These are phyloP conservation scores for Cetoscarus ocellatus DNA, from an alignment of 2,797 vertebrate genomes.

Conservation along the genomic window DNA sequence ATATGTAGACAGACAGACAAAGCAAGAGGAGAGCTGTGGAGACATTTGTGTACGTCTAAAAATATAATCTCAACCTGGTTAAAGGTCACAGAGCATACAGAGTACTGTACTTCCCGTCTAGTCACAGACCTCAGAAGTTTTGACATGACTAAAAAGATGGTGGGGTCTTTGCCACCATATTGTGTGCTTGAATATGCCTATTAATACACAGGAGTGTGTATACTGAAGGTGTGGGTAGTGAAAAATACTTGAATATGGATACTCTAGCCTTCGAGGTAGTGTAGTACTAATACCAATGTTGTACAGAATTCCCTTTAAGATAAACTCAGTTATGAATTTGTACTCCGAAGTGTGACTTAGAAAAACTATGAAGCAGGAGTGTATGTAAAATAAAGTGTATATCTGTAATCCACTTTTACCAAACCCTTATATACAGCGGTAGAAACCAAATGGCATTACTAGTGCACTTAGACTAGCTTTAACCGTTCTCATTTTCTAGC, in stretches of 20 bases:
- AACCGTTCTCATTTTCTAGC: conserved; percentile 67
- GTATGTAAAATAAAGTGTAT: conserved; percentile 75
- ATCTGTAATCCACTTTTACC: conserved; percentile 80
- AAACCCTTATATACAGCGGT: conserved; percentile 84
- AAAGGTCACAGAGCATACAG: conserved; percentile 29
- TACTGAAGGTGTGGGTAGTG: conserved; percentile 69
- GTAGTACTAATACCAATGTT: conserved; percentile 87
- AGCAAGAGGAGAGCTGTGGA: conserved; percentile 14
- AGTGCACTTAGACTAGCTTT: conserved; percentile 84
- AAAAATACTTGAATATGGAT: conserved; percentile 82
- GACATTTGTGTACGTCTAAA: conserved; percentile 10
- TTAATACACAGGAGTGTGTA: conserved; percentile 80
- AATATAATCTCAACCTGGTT: conserved; percentile 37
- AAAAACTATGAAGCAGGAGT: conserved; percentile 75
- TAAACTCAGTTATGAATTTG: conserved; percentile 80
- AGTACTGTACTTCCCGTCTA: conserved; percentile 70
- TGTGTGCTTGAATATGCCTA: conserved; percentile 74
- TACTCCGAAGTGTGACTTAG: conserved; percentile 86
- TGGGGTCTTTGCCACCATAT: conserved; percentile 78
- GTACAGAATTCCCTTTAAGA: conserved; percentile 85
- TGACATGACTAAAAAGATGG: conserved; percentile 86
- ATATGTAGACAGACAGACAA: not conserved
- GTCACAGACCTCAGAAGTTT: conserved; percentile 87
- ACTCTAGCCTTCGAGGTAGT: conserved; percentile 81
- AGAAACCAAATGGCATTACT: conserved; percentile 85